Conservation (phyloP, 2,113 vertebrate species). For the Platysternon megacephalum region DNA sequence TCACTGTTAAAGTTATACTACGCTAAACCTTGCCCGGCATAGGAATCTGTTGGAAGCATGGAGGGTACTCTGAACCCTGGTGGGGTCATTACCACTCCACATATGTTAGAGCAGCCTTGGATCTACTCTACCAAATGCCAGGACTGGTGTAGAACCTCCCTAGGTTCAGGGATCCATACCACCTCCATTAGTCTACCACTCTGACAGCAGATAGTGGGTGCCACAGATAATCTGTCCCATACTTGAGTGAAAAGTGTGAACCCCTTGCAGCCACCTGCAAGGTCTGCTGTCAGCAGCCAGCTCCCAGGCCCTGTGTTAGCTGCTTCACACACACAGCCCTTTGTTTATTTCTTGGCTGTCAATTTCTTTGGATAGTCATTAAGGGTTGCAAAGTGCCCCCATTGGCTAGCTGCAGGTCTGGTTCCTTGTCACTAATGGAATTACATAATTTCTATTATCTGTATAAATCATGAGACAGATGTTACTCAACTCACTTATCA, state of each 20-base stretch:
- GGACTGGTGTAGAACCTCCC: background rate
- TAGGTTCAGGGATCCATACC: background rate
- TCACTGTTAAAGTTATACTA: too few relatives aligned
- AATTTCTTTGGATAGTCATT: too few relatives aligned
- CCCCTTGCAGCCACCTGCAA: background rate
- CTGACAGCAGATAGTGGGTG: background rate
- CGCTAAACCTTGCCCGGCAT: too few relatives aligned
- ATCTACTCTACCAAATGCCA: background rate
- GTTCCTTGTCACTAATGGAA: too few relatives aligned
- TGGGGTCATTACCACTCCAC: background rate
- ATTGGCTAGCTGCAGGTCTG: too few relatives aligned
- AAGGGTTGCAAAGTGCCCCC: too few relatives aligned
- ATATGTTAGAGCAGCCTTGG: background rate
- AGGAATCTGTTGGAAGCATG: too few relatives aligned
- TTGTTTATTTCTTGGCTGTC: background rate
- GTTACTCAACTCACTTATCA: too few relatives aligned
- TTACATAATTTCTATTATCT: too few relatives aligned
- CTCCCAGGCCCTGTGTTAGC: too few relatives aligned
- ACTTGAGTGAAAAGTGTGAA: background rate
- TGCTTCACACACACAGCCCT: background rate
- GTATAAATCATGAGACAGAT: too few relatives aligned
- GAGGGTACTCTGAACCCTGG: too few relatives aligned
- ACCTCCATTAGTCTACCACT: background rate
- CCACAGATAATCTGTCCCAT: accelerated
- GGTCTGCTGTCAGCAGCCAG: background rate